Evolutionary conservation across 2,113 vertebrate species (phyloP).

Genomic region (Dolichallabes microphthalmus): DNA sequence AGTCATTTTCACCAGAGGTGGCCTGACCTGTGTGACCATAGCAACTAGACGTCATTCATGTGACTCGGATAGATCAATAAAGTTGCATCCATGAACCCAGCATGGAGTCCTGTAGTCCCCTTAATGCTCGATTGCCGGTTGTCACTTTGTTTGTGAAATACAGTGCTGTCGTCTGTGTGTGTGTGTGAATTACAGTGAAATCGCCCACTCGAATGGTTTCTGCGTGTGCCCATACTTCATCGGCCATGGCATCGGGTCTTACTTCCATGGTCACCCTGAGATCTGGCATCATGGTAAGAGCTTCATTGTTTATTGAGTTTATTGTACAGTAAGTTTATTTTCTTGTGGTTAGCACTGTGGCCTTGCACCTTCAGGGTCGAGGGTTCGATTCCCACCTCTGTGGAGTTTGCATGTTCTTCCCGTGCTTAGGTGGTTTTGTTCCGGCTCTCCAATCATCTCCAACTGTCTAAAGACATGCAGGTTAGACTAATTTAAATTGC

Average conservation of each 20-base stretch:
- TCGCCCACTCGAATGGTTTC: constrained; percentile 77
- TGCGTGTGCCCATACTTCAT: constrained; percentile 88
- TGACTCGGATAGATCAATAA: constrained; percentile 18
- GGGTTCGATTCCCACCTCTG: too few relatives aligned
- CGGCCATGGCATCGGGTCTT: constrained; percentile 93
- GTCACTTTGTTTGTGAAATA: not conserved
- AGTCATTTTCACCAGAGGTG: constrained; percentile 13
- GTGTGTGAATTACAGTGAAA: constrained; percentile 68
- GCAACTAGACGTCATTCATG: not conserved
- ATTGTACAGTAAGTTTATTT: too few relatives aligned
- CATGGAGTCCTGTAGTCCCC: not conserved
- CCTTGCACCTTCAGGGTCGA: too few relatives aligned
- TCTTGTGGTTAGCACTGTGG: too few relatives aligned
- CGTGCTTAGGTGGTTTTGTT: too few relatives aligned
- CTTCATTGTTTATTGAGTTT: not conserved
- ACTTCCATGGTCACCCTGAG: constrained; percentile 92
- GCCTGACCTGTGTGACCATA: constrained; percentile 19
- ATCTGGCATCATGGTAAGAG: constrained; percentile 95
- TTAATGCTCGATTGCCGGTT: not conserved
- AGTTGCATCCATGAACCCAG: not conserved
- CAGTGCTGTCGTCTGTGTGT: not conserved
- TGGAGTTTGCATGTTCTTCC: too few relatives aligned
- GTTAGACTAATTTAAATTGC: too few relatives aligned
- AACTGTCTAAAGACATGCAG: too few relatives aligned
- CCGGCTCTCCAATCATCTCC: too few relatives aligned